These are phyloP conservation scores for Heliconius hortense DNA, from an alignment of 2,888 invertebrate species.

Conservation along the genomic window DNA sequence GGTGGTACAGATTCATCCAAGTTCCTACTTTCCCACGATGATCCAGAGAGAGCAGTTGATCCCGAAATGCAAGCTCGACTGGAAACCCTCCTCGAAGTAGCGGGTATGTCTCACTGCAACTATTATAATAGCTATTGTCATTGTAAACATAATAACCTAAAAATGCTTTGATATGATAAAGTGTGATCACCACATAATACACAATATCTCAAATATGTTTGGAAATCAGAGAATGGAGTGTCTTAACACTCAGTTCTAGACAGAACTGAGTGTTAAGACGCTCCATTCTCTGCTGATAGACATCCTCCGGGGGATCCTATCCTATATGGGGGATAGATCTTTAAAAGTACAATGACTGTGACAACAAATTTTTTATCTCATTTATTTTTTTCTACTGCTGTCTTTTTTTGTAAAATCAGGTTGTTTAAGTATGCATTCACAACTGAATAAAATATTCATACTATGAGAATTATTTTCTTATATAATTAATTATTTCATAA, in stretches of 20 bases:
- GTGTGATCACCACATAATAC: not conserved
- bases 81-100: slow-evolving; percentile 96
- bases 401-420: not conserved
- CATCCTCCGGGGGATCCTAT: too few relatives aligned
- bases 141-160: slow-evolving; percentile 16
- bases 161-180: not conserved
- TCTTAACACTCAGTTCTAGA: not conserved
- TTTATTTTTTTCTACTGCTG: too few relatives aligned
- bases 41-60: slow-evolving; percentile 87
- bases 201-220: not conserved
- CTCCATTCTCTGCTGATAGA: too few relatives aligned
- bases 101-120: slow-evolving; percentile 78
- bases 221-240: not conserved
- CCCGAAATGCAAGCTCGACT: slow-evolving; percentile 95
- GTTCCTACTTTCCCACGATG: slow-evolving; percentile 79
- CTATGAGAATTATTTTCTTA: too few relatives aligned
- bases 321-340: too few relatives aligned
- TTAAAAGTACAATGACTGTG: not conserved
- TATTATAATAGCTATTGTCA: slow-evolving; percentile 3
- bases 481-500: too few relatives aligned
- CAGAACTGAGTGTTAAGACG: too few relatives aligned
- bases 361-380: too few relatives aligned
- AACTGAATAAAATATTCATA: too few relatives aligned
- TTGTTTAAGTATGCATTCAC: not conserved
- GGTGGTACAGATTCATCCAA: slow-evolving; percentile 74